Evolutionary conservation across 1,140 invertebrate genomes (phyloP), one percentile per base, ranked within the genome.

Genomic region (Microplitis mediator): DNA sequence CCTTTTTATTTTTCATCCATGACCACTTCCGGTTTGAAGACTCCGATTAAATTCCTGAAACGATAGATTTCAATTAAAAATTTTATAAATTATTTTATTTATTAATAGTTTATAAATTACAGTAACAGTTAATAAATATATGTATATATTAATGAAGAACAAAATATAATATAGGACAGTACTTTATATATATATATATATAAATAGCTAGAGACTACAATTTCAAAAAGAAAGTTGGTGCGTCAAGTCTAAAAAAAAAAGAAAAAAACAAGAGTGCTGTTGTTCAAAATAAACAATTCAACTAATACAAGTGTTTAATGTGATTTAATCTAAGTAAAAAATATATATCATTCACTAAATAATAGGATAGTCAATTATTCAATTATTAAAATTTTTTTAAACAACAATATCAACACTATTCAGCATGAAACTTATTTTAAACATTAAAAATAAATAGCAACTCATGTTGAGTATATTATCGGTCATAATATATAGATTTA

Each of bases 11-110:
- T 66, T 62, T n/a, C 52, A 16, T 51, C 39, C 65, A n/a, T 62
- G 60, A 60, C 65, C 14, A 16, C 52, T 45, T 13, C 54, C 63
- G 39, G 45, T 56, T 56, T 45, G 39, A 45, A 45, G 39, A 45
- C 39, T 6, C 39, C 11, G 39, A 45, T 45, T 45, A 9, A 36
- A 50, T 32, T 54, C 71, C 71, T 73, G 71, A 73, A 73, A 73
- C 65, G 71, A 73, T 60, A 73, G 65, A 73, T 73, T 58, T 32
- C 52, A 63, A 31, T 73, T 68, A 73, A 4, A n/a, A 70, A 31
- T 70, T 62, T 23, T 23, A 45, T 45, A 63, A 70, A 51, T 70
- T 62, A 45, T 32, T 32, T 45, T 35, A 13, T 6, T 69, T 36
- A 69, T 16, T 60, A 50, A 23, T 9, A 67, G 2, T 71, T 56